phyloP scores from a whole-genome alignment of 2,888 invertebrate genomes.

The Orthosia gothica region DNA sequence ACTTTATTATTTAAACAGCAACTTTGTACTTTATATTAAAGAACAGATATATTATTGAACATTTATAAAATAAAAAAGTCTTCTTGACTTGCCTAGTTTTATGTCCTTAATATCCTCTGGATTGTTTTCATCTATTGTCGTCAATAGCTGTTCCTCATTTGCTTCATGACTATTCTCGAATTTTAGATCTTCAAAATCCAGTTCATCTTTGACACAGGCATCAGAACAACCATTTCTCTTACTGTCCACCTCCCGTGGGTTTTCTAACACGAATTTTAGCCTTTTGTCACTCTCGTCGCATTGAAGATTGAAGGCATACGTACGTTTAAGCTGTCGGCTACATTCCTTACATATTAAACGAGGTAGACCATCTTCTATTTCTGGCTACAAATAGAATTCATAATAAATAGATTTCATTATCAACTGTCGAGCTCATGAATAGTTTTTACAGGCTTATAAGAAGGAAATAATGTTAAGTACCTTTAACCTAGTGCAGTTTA shows the following conservation, averaged over 20 bases:
- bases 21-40: no score
- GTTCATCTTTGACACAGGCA: conserved; percentile 56
- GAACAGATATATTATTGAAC: no score
- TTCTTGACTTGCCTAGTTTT: conserved; percentile 74
- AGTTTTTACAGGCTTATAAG: background rate
- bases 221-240: conserved; percentile 39
- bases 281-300: conserved; percentile 84
- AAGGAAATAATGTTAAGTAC: conserved; percentile 68
- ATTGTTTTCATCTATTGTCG: conserved; percentile 61
- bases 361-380: conserved; percentile 82
- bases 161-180: conserved; percentile 35
- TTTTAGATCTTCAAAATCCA: conserved; percentile 46
- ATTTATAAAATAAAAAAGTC: no score
- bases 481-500: conserved; percentile 83
- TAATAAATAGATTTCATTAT: conserved; percentile 12
- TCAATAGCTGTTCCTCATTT: conserved; percentile 34
- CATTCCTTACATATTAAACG: conserved; percentile 86
- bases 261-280: conserved; percentile 72
- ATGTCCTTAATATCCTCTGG: conserved; percentile 69
- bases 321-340: conserved; percentile 80
- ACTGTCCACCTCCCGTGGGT: conserved; percentile 16
- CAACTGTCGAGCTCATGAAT: background rate
- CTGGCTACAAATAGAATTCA: conserved; percentile 75
- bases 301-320: conserved; percentile 82
- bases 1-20: no score